Percentiles rank a stretch among this genome's conserved stretches.
These are phyloP conservation scores for Cynocephalus volans DNA, from an alignment of 2,113 vertebrate species.

Conservation along the genomic window DNA sequence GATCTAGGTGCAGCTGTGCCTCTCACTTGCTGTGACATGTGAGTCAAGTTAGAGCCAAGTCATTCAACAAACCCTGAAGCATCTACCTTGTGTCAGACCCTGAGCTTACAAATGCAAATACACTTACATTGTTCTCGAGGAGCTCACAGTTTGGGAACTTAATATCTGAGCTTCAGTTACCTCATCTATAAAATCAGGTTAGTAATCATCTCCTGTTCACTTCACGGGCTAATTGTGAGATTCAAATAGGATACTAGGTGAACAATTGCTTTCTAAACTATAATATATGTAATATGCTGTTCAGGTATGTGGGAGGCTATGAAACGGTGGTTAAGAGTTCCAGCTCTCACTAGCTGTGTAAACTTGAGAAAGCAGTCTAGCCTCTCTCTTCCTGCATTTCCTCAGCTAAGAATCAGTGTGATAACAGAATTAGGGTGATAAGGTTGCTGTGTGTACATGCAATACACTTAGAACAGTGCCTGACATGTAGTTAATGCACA, in stretches of 20 bases:
- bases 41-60: neutral
- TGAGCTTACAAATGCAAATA: neutral
- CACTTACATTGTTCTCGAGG: neutral
- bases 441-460: fast-evolving
- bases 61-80: neutral
- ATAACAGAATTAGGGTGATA: neutral
- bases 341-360: neutral
- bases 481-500: neutral
- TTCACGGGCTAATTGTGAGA: neutral
- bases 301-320: too few relatives aligned
- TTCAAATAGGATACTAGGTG: neutral
- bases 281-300: fast-evolving
- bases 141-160: neutral
- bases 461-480: neutral
- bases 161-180: neutral
- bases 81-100: neutral
- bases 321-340: neutral
- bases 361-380: neutral
- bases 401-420: neutral
- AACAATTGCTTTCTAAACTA: neutral
- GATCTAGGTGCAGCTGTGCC: neutral
- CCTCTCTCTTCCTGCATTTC: neutral
- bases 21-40: neutral
- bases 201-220: neutral
- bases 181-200: neutral